Percentiles rank a stretch among this genome's conserved stretches.
Conservation (phyloP, 1,140 invertebrate species). For the Drosophila fuyamai region DNA sequence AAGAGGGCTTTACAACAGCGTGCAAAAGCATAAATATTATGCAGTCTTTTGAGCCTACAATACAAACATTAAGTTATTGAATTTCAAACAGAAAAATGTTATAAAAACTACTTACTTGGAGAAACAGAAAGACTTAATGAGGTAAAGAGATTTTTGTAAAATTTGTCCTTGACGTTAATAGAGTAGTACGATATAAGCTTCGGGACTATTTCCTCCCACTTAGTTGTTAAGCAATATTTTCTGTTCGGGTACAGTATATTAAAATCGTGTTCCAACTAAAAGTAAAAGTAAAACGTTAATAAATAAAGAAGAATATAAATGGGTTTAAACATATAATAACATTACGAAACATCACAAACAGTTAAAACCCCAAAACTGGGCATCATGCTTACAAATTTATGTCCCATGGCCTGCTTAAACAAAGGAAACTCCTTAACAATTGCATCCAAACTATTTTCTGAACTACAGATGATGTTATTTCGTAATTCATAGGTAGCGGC, state of each 20-base stretch:
- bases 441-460: not conserved
- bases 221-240: not conserved
- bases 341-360: not conserved
- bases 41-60: not conserved
- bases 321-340: not conserved
- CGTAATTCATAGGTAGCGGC: not conserved
- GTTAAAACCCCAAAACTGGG: too few relatives aligned
- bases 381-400: slow-evolving; percentile 3
- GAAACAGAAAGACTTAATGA: too few relatives aligned
- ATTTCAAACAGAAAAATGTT: too few relatives aligned
- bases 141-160: too few relatives aligned
- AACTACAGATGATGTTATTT: not conserved
- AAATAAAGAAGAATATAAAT: not conserved
- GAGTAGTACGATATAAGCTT: too few relatives aligned
- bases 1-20: too few relatives aligned
- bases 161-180: too few relatives aligned
- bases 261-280: not conserved
- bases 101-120: too few relatives aligned
- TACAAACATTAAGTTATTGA: too few relatives aligned
- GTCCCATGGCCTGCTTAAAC: not conserved
- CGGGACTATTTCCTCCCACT: not conserved
- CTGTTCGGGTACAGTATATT: not conserved
- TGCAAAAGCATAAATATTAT: too few relatives aligned
- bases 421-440: slow-evolving; percentile 4
- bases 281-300: not conserved